phyloP scores from a whole-genome alignment of 2,113 vertebrate genomes.

The Centropus bengalensis region DNA sequence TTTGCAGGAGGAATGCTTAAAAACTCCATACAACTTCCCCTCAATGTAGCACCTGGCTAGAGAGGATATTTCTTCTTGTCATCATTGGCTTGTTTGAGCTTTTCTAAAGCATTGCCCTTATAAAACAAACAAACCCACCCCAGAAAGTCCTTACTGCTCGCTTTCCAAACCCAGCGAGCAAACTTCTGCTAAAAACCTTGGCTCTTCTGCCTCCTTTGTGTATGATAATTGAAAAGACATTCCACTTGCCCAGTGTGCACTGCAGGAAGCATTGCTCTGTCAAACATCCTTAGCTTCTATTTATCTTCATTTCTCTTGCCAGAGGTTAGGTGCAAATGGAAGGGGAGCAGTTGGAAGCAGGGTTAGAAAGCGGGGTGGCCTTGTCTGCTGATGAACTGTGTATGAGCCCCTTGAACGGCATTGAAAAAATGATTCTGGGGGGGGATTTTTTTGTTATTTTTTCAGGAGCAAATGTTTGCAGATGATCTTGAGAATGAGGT shows the following conservation, averaged over 20 bases:
- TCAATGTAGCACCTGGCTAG: background rate
- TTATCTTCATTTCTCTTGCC: background rate
- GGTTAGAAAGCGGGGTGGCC: background rate
- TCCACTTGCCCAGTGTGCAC: background rate
- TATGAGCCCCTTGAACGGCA: background rate
- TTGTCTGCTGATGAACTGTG: background rate
- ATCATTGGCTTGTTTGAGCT: too few species aligned
- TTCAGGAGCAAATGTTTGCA: constrained; percentile 87
- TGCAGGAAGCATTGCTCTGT: background rate
- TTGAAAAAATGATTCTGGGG: background rate
- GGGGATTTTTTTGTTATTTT: constrained; percentile 36
- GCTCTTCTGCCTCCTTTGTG: background rate
- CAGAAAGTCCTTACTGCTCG: background rate
- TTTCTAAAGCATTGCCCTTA: background rate
- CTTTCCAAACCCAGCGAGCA: background rate
- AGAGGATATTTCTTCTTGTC: background rate
- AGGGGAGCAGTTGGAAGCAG: background rate
- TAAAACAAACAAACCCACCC: background rate
- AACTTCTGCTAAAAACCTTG: background rate
- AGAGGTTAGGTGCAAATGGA: background rate
- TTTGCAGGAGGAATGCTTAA: background rate
- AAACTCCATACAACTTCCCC: background rate
- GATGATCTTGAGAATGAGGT: constrained; percentile 92
- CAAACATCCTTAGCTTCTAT: background rate
- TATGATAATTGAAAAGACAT: background rate